phyloP scores from a whole-genome alignment of 2,113 vertebrate species.

The Caloenas nicobarica region DNA sequence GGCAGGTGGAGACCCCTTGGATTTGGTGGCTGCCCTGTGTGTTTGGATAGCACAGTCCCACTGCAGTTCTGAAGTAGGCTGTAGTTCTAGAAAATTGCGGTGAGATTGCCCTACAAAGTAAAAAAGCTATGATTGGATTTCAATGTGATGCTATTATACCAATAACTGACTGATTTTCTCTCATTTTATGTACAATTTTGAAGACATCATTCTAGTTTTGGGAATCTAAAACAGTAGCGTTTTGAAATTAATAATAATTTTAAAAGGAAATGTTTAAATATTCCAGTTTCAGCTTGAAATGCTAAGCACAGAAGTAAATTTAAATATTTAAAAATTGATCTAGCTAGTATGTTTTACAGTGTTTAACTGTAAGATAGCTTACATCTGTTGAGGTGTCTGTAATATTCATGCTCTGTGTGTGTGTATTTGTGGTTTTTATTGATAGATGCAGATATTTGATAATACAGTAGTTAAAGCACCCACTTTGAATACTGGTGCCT shows the following conservation, averaged over 20 bases:
- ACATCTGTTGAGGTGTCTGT: not conserved
- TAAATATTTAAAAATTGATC: not conserved
- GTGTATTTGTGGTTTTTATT: not conserved
- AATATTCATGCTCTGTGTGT: not conserved
- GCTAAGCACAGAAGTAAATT: not conserved
- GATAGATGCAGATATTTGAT: not conserved
- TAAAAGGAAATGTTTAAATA: not conserved
- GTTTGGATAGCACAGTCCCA: not conserved
- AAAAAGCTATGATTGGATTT: not conserved
- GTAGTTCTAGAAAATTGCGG: not conserved
- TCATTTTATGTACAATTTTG: not conserved
- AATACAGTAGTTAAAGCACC: not conserved
- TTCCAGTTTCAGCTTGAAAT: not conserved
- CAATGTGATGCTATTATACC: not conserved
- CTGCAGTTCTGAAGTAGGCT: not conserved
- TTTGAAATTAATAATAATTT: not conserved
- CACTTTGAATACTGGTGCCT: not conserved
- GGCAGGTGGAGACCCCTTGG: not conserved
- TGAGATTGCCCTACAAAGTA: not conserved
- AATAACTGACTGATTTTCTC: not conserved
- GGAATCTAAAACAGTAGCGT: not conserved
- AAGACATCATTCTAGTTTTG: not conserved
- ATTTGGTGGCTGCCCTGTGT: not conserved
- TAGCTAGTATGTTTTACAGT: not conserved
- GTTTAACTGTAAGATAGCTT: not conserved